Percentiles rank a stretch among this genome's conserved stretches.
phyloP scores from a whole-genome alignment of 1,140 invertebrate genomes.

The Drosophila truncata region DNA sequence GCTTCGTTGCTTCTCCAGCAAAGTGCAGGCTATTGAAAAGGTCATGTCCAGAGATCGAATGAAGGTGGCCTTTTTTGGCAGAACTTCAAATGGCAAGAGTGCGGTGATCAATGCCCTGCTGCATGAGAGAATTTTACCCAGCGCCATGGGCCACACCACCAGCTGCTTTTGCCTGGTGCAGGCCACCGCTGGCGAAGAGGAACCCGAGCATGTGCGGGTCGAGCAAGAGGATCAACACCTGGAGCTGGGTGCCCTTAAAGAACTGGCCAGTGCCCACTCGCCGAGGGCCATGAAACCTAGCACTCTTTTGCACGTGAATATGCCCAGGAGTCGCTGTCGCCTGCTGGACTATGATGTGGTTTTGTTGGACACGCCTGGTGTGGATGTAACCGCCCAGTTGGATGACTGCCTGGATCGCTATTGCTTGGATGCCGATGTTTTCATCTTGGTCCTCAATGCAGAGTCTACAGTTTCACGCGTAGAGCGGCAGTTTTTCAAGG shows the following conservation, averaged over 20 bases:
- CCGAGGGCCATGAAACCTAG: constrained; percentile 89
- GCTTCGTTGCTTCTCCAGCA: constrained; percentile 90
- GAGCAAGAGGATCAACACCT: constrained; percentile 89
- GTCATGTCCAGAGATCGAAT: constrained; percentile 98
- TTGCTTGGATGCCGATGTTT: constrained; percentile 99
- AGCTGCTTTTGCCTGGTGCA: constrained; percentile 99
- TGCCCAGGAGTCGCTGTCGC: constrained; percentile 97
- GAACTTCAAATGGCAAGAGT: constrained; percentile 99
- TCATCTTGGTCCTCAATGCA: constrained; percentile 99
- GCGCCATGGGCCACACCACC: constrained; percentile 99
- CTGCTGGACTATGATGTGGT: constrained; percentile 98
- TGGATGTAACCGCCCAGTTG: constrained; percentile 98
- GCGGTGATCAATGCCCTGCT: constrained; percentile 99
- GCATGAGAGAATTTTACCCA: constrained; percentile 97
- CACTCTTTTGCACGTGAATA: constrained; percentile 95
- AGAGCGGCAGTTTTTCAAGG: constrained; percentile 99
- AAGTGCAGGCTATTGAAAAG: constrained; percentile 97
- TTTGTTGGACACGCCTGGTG: constrained; percentile 98
- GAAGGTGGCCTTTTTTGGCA: constrained; percentile 99
- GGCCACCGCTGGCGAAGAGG: constrained; percentile 93
- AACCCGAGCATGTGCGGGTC: constrained; percentile 87
- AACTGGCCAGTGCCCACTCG: constrained; percentile 93
- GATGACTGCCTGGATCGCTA: constrained; percentile 99
- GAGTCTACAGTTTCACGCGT: constrained; percentile 94
- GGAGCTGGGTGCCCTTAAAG: constrained; percentile 87